Base-by-base conservation (phyloP, 2,113 vertebrate genomes). In the Psammodynastes pulverulentus region DNA sequence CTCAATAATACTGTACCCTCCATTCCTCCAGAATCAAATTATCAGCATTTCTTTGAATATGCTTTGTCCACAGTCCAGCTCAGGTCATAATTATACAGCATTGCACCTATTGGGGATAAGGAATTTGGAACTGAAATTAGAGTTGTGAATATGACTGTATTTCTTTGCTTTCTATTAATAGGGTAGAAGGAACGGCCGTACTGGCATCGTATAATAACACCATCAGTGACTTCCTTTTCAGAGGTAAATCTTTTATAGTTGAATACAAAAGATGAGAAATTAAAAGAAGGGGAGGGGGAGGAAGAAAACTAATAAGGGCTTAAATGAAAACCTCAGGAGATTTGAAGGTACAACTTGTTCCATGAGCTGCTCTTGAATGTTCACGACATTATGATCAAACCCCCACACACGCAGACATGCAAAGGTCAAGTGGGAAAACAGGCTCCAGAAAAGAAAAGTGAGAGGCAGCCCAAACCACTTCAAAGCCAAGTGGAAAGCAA, bases 401-500 rank as follows among this genome's bases (percentile, higher is more conserved):
- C 72, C 72, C 17, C 72, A 48, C 51, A 45, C 43, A 39, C 52
- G 45, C 52, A 23, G 3, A 45, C 34, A 46, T 26, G 79, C 39
- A n/a, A 43, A 95, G 94, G 93, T 94, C 92, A 89, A 93, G 52
- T 2, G 0, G 92, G 89, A 3, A 19, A 86, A 67, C 19, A 56
- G 39, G 3, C 49, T 56, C 85, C 89, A 6, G 62, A 26, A 86
- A 91, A 94, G 21, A 5, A 92, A 95, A 72, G 0, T 56, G 48
- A 58, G 52, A 87, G 86, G 94, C 23, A 72, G 91, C 84, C 90
- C 87, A 92, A 92, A 93, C 84, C 90, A 54, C 46, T 92, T 58
- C 58, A 95, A 91, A 79, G 67, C 90, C 90, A 94, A 95, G 90
- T 34, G 58, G 93, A 93, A 92, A 92, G 2, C 84, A 90, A 90